A percentile compares a stretch with the other conserved stretches of the same genome.
These are phyloP conservation scores for Heliconius hermathena DNA, from an alignment of 1,140 invertebrate species.

Conservation along the genomic window DNA sequence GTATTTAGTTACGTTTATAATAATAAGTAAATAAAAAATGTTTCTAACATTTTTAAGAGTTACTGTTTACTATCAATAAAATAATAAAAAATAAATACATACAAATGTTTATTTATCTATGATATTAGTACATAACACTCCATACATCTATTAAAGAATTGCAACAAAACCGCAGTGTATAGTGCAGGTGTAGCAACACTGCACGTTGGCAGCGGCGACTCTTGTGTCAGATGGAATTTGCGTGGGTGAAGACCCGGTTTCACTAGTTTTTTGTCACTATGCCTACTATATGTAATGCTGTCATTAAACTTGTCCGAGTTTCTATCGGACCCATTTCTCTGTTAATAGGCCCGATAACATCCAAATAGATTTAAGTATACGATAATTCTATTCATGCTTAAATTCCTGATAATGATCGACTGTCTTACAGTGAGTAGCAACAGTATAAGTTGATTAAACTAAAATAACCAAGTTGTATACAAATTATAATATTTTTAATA, in stretches of 20 bases:
- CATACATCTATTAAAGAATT: background rate
- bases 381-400: slow-evolving; percentile 18
- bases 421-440: background rate
- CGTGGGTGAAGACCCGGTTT: slow-evolving; percentile 64
- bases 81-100: too few relatives aligned
- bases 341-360: slow-evolving; percentile 17
- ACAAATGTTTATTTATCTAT: too few relatives aligned
- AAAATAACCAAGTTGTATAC: background rate
- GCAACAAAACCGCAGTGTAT: slow-evolving; percentile 37
- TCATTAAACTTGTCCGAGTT: slow-evolving; percentile 34
- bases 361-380: slow-evolving; percentile 8
- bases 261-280: slow-evolving; percentile 47
- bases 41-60: too few relatives aligned
- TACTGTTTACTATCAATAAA: too few relatives aligned
- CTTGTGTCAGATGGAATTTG: slow-evolving; percentile 59
- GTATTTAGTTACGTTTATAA: too few relatives aligned
- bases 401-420: background rate
- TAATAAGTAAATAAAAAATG: too few relatives aligned
- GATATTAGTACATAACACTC: background rate
- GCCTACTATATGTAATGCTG: slow-evolving; percentile 35
- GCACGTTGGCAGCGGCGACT: slow-evolving; percentile 50
- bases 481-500: background rate
- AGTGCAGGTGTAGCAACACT: slow-evolving; percentile 49
- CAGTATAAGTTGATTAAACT: background rate
- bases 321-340: slow-evolving; percentile 31